Evolutionary conservation across 2,113 vertebrate species (phyloP), one percentile per base, ranked within the genome.

Genomic region (Ramphastos sulfuratus): DNA sequence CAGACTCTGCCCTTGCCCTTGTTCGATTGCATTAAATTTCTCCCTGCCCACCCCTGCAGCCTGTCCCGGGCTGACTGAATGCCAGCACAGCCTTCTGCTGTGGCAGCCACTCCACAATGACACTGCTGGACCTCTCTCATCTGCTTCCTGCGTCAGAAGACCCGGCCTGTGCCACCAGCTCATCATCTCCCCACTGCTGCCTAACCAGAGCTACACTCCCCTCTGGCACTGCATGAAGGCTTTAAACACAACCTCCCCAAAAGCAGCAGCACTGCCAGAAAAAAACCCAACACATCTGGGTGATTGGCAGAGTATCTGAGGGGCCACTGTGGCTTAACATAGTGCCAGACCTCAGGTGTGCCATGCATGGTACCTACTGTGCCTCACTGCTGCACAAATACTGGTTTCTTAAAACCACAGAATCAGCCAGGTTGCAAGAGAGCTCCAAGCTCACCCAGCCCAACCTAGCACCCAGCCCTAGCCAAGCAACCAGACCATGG

Each of bases 211-310:
- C 39, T 48, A 31, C 2, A 2, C n/a, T 52, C 33, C 56, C 37
- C 37, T 23, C 12, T 0, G 15, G n/a, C n/a, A 21, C 21, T 6
- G 17, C 3, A 1, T 2, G 6, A 24, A 2, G 39, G 33, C 33
- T 66, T 65, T 12, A 2, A 15, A 7, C 3, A 20, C 4, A n/a
- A 18, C 58, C n/a, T 3, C 4, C 27, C 15, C 17, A 15, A 19
- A 39, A 61, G 84, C 73, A 9, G 64, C 2, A 4, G n/a, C 23
- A 1, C 66, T 39, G 58, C 58, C 16, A 13, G 63, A 42, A 20
- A 48, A 48, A 23, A 50, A 50, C 48, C 48, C 39, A 42, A 42
- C 10, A 13, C 18, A 3, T 2, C n/a, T 13, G n/a, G 23, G 24
- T 11, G n/a, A 27, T 5, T 7, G 30, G 39, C 71, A 10, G 63